Evolutionary conservation across 2,888 invertebrate species (phyloP).

Genomic region (Steromphala cineraria): DNA sequence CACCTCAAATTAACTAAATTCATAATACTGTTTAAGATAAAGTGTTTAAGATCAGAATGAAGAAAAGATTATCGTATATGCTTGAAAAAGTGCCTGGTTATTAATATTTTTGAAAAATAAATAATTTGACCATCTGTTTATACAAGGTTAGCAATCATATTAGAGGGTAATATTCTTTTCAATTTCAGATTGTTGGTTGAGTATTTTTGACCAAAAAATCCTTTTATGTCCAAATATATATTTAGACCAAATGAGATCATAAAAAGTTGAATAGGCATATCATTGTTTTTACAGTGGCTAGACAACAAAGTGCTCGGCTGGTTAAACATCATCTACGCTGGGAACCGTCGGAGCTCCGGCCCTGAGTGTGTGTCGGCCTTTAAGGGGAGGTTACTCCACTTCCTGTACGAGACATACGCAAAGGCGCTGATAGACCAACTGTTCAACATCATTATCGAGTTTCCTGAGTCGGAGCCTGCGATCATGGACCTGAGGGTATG

Average conservation of each 20-base stretch:
- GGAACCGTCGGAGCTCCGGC: constrained; percentile 53
- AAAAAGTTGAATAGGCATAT: not conserved
- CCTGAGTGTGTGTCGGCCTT: constrained; percentile 63
- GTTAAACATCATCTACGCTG: constrained; percentile 86
- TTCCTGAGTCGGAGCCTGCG: constrained; percentile 95
- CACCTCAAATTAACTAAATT: too few relatives aligned
- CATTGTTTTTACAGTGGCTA: constrained; percentile 82
- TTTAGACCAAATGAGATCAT: too few relatives aligned
- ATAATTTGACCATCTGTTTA: too few relatives aligned
- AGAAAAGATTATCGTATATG: not conserved
- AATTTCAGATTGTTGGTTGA: not conserved
- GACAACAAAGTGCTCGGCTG: constrained; percentile 90
- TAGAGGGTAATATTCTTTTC: too few relatives aligned
- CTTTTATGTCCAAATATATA: too few relatives aligned
- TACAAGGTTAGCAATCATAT: too few relatives aligned
- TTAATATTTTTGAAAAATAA: too few relatives aligned
- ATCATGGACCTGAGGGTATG: constrained; percentile 91
- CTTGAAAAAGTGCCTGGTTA: too few relatives aligned
- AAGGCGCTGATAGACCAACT: constrained; percentile 91
- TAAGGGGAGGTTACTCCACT: constrained; percentile 81
- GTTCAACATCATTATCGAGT: constrained; percentile 97
- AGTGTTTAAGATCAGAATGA: too few relatives aligned
- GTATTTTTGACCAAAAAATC: too few relatives aligned
- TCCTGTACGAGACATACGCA: constrained; percentile 91
- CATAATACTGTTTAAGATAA: too few relatives aligned